phyloP scores from a whole-genome alignment of 2,888 invertebrate species.

The Eupithecia vulgata region DNA sequence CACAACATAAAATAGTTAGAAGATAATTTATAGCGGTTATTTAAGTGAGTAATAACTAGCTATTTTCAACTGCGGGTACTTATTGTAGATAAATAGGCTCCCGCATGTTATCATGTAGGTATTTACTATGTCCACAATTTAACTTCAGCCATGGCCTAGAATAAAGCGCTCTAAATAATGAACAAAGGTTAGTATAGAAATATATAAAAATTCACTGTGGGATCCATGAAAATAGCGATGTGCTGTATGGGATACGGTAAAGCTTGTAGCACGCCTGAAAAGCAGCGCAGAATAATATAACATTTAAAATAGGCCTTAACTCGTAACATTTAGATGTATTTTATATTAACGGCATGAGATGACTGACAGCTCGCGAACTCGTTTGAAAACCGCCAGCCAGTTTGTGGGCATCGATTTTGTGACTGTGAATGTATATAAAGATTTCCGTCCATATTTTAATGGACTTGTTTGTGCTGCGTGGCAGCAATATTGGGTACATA shows the following conservation, averaged over 20 bases:
- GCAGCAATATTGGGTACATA: too few relatives aligned
- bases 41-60: not conserved
- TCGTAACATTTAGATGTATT: too few relatives aligned
- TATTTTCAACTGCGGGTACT: not conserved
- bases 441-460: too few relatives aligned
- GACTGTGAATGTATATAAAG: too few relatives aligned
- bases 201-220: not conserved
- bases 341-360: too few relatives aligned
- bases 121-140: conserved; percentile 1
- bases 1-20: not conserved
- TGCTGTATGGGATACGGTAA: not conserved
- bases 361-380: too few relatives aligned
- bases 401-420: too few relatives aligned
- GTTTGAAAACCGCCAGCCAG: too few relatives aligned
- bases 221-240: not conserved
- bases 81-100: conserved; percentile 17
- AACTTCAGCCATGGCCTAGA: not conserved
- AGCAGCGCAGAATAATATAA: too few relatives aligned
- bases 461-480: too few relatives aligned
- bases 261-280: too few relatives aligned
- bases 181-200: not conserved
- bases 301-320: too few relatives aligned
- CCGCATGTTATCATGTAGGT: conserved; percentile 15
- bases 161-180: not conserved
- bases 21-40: not conserved